phyloP scores from a whole-genome alignment of 2,888 invertebrate species.

The Machimus rusticus region DNA sequence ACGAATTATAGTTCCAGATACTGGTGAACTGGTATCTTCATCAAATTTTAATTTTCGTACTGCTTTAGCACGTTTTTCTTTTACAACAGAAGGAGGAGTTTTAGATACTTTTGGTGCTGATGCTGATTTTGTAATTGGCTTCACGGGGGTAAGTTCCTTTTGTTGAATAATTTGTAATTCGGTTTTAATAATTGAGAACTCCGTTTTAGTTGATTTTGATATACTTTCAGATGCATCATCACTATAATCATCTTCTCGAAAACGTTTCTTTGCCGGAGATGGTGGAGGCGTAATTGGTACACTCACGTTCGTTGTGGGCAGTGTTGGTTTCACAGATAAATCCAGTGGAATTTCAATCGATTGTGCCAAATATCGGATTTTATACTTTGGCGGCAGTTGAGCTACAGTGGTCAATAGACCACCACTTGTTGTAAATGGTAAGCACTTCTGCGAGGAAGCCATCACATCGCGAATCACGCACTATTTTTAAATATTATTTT shows the following conservation, averaged over 20 bases:
- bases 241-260: conserved; percentile 46
- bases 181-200: conserved; percentile 50
- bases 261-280: conserved; percentile 70
- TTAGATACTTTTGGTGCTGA: conserved; percentile 58
- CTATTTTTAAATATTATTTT: not conserved
- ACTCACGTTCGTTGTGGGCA: conserved; percentile 41
- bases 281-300: conserved; percentile 80
- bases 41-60: conserved; percentile 86
- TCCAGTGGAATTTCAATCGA: conserved; percentile 70
- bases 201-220: conserved; percentile 53
- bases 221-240: not conserved
- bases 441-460: conserved; percentile 44
- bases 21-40: conserved; percentile 90
- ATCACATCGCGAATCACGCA: conserved; percentile 44
- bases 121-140: conserved; percentile 54
- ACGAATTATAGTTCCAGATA: conserved; percentile 93
- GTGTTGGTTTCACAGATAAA: conserved; percentile 71
- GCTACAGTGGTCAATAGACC: conserved; percentile 62
- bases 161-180: conserved; percentile 49
- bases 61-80: conserved; percentile 65
- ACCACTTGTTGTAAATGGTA: conserved; percentile 46
- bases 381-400: conserved; percentile 61
- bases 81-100: conserved; percentile 49
- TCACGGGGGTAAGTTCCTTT: conserved; percentile 55
- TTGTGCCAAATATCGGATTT: conserved; percentile 60